Evolutionary conservation across 2,797 vertebrate species (phyloP).

Genomic region (Clarias fuscus): DNA sequence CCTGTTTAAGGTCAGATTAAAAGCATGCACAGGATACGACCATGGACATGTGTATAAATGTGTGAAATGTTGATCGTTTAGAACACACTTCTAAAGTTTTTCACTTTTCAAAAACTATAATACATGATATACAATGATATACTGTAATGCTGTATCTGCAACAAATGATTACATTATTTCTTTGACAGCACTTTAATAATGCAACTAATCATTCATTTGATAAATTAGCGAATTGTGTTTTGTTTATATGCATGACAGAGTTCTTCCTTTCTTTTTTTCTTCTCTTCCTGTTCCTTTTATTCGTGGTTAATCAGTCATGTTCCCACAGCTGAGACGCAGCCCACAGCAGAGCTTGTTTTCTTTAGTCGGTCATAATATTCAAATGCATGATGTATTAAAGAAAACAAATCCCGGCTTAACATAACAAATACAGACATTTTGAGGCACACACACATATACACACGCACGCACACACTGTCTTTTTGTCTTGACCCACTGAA

Average conservation of each 20-base stretch:
- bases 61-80: too few species aligned
- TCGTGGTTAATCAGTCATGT: constrained; percentile 37
- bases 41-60: background rate
- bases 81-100: background rate
- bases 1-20: too few species aligned
- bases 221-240: background rate
- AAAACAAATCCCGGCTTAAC: constrained; percentile 28
- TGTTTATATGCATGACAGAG: background rate
- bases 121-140: too few species aligned
- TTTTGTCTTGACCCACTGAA: constrained; percentile 7
- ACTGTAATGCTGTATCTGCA: too few species aligned
- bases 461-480: background rate
- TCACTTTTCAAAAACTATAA: background rate
- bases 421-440: constrained; percentile 1
- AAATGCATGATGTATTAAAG: constrained; percentile 44
- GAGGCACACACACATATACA: constrained; percentile 9
- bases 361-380: constrained; percentile 40
- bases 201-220: background rate
- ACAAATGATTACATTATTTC: background rate
- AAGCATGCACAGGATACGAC: too few species aligned
- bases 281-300: constrained; percentile 15
- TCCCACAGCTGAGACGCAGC: constrained; percentile 39
- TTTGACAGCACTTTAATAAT: background rate
- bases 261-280: constrained; percentile 24
- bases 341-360: constrained; percentile 46